Evolutionary conservation across 2,113 vertebrate genomes (phyloP), one percentile per base, ranked within the genome.

Genomic region (Cairina moschata): DNA sequence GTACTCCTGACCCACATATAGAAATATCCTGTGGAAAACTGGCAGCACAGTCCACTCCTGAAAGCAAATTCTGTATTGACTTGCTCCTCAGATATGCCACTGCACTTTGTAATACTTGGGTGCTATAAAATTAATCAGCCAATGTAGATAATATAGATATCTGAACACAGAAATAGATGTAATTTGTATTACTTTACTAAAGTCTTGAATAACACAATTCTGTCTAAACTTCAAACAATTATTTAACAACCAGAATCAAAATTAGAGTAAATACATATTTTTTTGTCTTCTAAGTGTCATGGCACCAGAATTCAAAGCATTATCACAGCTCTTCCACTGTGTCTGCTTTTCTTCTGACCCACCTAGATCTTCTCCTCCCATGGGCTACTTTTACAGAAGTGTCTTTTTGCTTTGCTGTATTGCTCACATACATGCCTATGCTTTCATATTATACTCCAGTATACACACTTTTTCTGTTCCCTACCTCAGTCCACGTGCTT

Each of bases 211-310:
- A 65, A 86, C 25, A 92, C 18, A 75, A 28, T 52, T 63, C 44
- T n/a, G 3, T 31, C 46, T 65, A 90, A 76, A 91, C 89, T 63
- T 88, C 71, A 92, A 96, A 93, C 4, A 59, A 66, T 87, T 48
- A 80, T 68, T 75, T 86, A 66, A 36, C 3, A 74, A 44, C 5
- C 15, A 48, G 9, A 44, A 36, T 22, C 13, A 84, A 56, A 13
- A 11, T 66, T 32, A 50, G 83, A 87, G 54, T 6, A 86, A 44
- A 42, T 8, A 50, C 7, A 6, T 17, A 4, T 20, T n/a, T 69
- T 69, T 72, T 14, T 14, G 18, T 26, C 17, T 67, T 52, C 22
- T 52, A 44, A 66, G 31, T 65, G 17, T 26, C 58, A 82, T 2
- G 69, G 8, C 82, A 62, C 15, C 23, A 12, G 23, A 55, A 59